Conservation (phyloP, 2,888 invertebrate species). For the Anarsia innoxiella region DNA sequence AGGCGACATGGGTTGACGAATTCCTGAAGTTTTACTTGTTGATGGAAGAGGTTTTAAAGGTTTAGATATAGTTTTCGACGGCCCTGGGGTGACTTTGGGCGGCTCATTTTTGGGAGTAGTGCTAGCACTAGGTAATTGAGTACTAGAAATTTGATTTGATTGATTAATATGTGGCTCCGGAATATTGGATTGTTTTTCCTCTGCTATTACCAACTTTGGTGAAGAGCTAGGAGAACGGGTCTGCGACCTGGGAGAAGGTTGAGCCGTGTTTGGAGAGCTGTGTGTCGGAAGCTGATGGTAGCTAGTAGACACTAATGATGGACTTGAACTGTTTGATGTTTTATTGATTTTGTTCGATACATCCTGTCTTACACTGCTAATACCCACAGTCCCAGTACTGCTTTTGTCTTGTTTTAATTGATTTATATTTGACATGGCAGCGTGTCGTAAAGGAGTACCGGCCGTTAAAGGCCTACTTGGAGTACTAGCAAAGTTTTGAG, state of each 20-base stretch:
- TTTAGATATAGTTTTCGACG: constrained; percentile 50
- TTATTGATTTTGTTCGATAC: too few species aligned
- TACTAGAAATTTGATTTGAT: constrained; percentile 59
- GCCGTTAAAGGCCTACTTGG: constrained; percentile 41
- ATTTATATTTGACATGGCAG: constrained; percentile 41
- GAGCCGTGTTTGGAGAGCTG: constrained; percentile 38
- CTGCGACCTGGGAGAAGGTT: constrained; percentile 59
- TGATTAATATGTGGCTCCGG: constrained; percentile 52
- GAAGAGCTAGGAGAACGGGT: constrained; percentile 71
- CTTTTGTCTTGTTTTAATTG: constrained; percentile 54
- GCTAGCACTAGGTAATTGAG: constrained; percentile 43
- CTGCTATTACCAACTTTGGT: constrained; percentile 68
- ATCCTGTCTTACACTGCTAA: constrained; percentile 40
- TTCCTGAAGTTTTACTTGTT: constrained; percentile 41
- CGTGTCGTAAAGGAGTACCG: constrained; percentile 46
- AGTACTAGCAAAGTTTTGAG: constrained; percentile 46
- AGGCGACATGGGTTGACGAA: constrained; percentile 47
- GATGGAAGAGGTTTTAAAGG: constrained; percentile 42
- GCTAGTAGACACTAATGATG: constrained; percentile 35
- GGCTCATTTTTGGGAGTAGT: constrained; percentile 44
- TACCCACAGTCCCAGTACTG: constrained; percentile 23
- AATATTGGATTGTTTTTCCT: constrained; percentile 56
- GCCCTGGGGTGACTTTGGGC: constrained; percentile 45
- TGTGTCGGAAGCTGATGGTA: constrained; percentile 40
- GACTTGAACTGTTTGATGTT: constrained; percentile 30